Conservation (phyloP, 2,113 vertebrate species). For the Festucalex cinctus region DNA sequence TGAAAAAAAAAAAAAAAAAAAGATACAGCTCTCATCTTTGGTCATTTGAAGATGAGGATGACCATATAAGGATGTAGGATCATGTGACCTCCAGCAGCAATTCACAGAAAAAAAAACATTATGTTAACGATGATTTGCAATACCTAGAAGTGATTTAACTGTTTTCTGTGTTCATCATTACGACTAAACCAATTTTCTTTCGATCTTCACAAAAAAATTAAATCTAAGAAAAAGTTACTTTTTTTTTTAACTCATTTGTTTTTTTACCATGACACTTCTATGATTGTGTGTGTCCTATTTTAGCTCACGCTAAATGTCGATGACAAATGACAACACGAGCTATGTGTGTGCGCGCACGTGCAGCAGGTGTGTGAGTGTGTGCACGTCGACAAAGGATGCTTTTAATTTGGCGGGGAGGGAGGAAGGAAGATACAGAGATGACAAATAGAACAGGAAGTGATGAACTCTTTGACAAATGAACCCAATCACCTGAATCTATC, state of each 20-base stretch:
- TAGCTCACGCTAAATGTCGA: neutral
- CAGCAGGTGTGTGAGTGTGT: neutral
- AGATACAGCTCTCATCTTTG: neutral
- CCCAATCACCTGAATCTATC: conserved; percentile 67
- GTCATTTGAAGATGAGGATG: neutral
- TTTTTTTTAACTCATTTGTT: neutral
- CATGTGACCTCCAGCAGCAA: neutral
- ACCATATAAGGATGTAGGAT: neutral
- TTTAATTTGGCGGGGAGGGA: conserved; percentile 15
- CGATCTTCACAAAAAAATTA: neutral
- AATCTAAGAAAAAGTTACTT: neutral
- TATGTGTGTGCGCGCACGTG: neutral
- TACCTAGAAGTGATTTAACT: no score
- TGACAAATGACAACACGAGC: neutral
- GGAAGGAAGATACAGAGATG: conserved; percentile 22
- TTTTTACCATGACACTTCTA: neutral
- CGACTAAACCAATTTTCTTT: neutral
- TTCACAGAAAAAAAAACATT: neutral
- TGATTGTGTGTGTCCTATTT: neutral
- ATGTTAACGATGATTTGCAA: no score
- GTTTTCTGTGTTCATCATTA: no score
- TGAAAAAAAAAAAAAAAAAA: no score
- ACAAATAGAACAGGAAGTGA: conserved; percentile 54
- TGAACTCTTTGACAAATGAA: conserved; percentile 78
- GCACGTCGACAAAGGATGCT: neutral